A percentile compares a stretch with the other conserved stretches of the same genome.
Evolutionary conservation across 2,113 vertebrate species (phyloP).

Genomic region (Rynchops niger): DNA sequence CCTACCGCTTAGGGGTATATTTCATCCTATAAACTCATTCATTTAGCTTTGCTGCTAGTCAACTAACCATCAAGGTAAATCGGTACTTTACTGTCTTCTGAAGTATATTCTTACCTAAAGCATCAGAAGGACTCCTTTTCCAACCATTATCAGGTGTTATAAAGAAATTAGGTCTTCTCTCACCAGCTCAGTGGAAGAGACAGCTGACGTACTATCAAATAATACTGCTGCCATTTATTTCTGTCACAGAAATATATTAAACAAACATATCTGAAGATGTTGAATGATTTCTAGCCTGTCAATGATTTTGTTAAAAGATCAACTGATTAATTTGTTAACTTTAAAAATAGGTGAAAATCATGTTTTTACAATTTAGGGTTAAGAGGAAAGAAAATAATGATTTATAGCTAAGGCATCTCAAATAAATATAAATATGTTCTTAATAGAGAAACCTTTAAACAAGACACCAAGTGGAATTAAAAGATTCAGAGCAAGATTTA

Average conservation of each 20-base stretch:
- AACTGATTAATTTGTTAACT: not conserved
- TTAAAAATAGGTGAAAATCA: not conserved
- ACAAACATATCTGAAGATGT: not conserved
- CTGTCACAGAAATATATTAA: not conserved
- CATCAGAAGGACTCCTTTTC: not conserved
- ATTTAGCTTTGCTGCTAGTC: not conserved
- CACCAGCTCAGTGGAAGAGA: not conserved
- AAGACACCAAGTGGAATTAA: not conserved
- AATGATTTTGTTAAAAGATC: not conserved
- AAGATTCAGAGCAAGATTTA: not conserved
- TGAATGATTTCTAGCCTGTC: not conserved
- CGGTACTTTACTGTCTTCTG: not conserved
- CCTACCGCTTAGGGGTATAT: not conserved
- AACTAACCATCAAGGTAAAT: not conserved
- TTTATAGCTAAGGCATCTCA: not conserved
- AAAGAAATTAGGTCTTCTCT: not conserved
- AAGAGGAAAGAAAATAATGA: not conserved
- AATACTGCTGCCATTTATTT: not conserved
- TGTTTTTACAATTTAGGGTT: not conserved
- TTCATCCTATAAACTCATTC: not conserved
- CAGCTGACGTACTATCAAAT: not conserved
- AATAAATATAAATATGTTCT: not conserved
- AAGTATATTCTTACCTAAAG: not conserved
- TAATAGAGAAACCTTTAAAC: not conserved
- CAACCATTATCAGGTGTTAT: not conserved